Evolutionary conservation across 2,797 vertebrate species (phyloP), one percentile per base, ranked within the genome.

Genomic region (Acanthopagrus latus): DNA sequence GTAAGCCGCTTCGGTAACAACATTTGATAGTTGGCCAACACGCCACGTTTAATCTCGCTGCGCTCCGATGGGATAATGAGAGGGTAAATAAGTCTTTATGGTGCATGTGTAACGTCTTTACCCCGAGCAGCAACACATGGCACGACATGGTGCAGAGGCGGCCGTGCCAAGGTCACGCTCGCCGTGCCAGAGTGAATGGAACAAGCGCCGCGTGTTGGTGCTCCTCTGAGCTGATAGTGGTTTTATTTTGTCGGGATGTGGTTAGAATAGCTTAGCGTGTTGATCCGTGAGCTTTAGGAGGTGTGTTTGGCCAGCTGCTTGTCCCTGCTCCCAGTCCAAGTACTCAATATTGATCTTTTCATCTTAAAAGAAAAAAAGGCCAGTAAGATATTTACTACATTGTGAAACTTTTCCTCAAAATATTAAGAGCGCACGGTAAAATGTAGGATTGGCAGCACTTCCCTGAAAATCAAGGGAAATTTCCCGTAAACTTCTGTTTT

Each of bases 11-110:
- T 47, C 7, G 33, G 58, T 8, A 27, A 38, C 16, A n/a, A 54
- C 50, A 2, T 51, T 44, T 67, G 76, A 66, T 38, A 2, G 11
- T 21, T 0, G 5, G 69, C 68, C 72, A 72, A 38, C 47, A 11
- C 29, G 5, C 41, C 9, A 7, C 5, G n/a, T 38, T 63, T 75
- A 59, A 62, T 50, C 76, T 64, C 1, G 16, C 65, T 5, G 51
- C 41, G 21, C 48, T 80, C 29, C 75, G 84, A 74, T 70, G 76
- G 81, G 66, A 62, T 48, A 59, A 72, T 38, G 73, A n/a, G 60
- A 57, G 43, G 71, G 76, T 33, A 70, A 44, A 17, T 63, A 62
- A 14, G 38, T 56, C 70, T 80, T 57, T 41, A 46, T 21, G 44
- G 65, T 62, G 43, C 54, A 27, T 50, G 75, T 60, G 64, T 71